Evolutionary conservation across 1,140 invertebrate species (phyloP).

Genomic region (Scaptomyza pallida): DNA sequence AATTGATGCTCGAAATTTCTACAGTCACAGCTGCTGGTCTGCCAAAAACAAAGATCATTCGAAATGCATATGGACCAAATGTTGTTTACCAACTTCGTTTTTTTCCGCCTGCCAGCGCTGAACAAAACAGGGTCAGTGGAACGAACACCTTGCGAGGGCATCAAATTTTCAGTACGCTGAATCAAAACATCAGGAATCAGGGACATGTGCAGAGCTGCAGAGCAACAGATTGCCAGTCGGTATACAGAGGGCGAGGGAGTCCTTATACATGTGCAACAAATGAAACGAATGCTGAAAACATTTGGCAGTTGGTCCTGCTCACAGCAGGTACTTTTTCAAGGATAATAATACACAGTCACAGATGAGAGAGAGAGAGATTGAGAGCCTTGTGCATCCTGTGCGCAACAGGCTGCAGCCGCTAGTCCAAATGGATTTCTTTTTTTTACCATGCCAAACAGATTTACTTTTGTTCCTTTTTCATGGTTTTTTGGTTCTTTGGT

Average conservation of each 20-base stretch:
- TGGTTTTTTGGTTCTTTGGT: too few species aligned
- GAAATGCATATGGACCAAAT: slow-evolving; percentile 47
- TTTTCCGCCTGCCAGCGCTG: slow-evolving; percentile 3
- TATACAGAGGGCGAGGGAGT: slow-evolving; percentile 11
- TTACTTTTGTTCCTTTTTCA: slow-evolving; percentile 65
- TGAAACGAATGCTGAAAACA: slow-evolving; percentile 66
- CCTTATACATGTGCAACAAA: slow-evolving; percentile 52
- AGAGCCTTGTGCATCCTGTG: slow-evolving; percentile 35
- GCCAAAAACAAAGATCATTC: slow-evolving; percentile 44
- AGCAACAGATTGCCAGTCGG: slow-evolving; percentile 73
- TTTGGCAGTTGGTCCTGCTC: slow-evolving; percentile 62
- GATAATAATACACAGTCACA: slow-evolving; percentile 52
- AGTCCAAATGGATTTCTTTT: slow-evolving; percentile 59
- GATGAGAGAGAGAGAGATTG: neutral
- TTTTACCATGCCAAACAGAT: slow-evolving; percentile 74
- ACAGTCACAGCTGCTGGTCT: slow-evolving; percentile 29
- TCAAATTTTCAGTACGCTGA: slow-evolving; percentile 59
- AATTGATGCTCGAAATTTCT: slow-evolving; percentile 31
- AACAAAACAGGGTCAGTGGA: slow-evolving; percentile 61
- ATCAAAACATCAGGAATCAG: slow-evolving; percentile 55
- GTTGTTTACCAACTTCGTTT: slow-evolving; percentile 18
- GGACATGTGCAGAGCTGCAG: slow-evolving; percentile 57
- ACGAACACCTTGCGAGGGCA: slow-evolving; percentile 77
- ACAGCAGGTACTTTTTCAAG: slow-evolving; percentile 67
- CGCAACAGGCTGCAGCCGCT: slow-evolving; percentile 64